Percentiles rank a stretch among this genome's conserved stretches.
phyloP scores from a whole-genome alignment of 2,888 invertebrate genomes.

The Orthosia gracilis region DNA sequence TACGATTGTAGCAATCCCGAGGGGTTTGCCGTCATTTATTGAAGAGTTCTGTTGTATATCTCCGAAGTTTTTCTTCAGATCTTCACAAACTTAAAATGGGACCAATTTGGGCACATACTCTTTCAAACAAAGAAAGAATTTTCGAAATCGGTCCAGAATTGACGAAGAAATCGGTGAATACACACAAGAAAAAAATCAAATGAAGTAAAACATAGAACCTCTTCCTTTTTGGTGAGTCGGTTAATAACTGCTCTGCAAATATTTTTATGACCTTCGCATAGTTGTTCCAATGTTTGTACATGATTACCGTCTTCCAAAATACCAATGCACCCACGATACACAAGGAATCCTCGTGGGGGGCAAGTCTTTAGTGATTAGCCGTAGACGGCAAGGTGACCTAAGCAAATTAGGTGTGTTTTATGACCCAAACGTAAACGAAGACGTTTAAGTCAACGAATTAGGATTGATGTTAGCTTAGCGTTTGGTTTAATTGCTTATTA shows the following conservation, averaged over 20 bases:
- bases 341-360: not conserved
- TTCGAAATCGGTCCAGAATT: no score
- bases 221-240: no score
- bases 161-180: no score
- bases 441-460: constrained; percentile 9
- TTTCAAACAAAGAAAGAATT: no score
- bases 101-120: no score
- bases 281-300: not conserved
- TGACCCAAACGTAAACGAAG: constrained; percentile 2
- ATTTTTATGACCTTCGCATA: not conserved
- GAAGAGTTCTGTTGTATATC: no score
- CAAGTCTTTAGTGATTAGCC: constrained; percentile 7
- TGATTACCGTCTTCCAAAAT: constrained; percentile 5
- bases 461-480: constrained; percentile 2
- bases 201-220: no score
- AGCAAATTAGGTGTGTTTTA: constrained; percentile 25
- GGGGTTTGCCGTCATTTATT: no score
- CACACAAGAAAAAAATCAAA: no score
- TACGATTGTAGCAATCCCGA: no score
- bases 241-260: not conserved
- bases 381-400: constrained; percentile 27
- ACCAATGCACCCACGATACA: not conserved
- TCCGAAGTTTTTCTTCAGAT: no score
- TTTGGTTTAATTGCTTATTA: constrained; percentile 11
- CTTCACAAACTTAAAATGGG: no score